Percentiles rank a stretch among this genome's conserved stretches.
Evolutionary conservation across 1,140 invertebrate genomes (phyloP).

Genomic region (Phthorimaea operculella): DNA sequence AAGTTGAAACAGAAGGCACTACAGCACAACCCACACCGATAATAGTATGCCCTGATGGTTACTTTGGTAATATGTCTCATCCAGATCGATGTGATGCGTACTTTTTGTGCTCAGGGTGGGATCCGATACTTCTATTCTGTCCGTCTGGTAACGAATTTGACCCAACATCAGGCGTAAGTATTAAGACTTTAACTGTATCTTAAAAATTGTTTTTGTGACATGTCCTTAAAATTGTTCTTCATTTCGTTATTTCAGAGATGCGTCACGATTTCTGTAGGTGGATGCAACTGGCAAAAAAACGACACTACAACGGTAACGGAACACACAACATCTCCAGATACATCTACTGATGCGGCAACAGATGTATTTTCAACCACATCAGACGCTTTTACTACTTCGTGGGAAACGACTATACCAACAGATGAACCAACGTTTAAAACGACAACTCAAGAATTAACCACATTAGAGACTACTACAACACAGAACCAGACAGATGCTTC

Average conservation of each 20-base stretch:
- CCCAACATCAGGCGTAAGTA: not conserved
- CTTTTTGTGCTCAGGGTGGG: not conserved
- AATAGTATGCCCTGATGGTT: not conserved
- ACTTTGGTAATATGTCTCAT: not conserved
- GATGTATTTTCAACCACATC: not conserved
- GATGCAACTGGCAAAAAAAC: not conserved
- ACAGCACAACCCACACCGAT: too few species aligned
- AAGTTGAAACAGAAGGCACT: not conserved
- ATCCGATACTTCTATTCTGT: slow-evolving; percentile 1
- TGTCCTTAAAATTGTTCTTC: too few species aligned
- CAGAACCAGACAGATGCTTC: too few species aligned
- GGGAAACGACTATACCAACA: not conserved
- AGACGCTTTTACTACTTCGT: not conserved
- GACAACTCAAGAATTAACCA: slow-evolving; percentile 10
- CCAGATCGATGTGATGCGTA: not conserved
- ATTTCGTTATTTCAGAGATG: not conserved
- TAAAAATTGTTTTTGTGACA: not conserved
- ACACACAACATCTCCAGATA: not conserved
- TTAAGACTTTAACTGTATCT: not conserved
- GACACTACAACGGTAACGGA: not conserved
- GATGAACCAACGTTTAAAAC: not conserved
- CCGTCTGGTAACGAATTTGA: not conserved
- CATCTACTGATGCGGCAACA: not conserved
- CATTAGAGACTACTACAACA: not conserved
- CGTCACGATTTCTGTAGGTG: not conserved